Evolutionary conservation across 1,140 invertebrate species (phyloP).

Genomic region (Drosophila gunungcola): DNA sequence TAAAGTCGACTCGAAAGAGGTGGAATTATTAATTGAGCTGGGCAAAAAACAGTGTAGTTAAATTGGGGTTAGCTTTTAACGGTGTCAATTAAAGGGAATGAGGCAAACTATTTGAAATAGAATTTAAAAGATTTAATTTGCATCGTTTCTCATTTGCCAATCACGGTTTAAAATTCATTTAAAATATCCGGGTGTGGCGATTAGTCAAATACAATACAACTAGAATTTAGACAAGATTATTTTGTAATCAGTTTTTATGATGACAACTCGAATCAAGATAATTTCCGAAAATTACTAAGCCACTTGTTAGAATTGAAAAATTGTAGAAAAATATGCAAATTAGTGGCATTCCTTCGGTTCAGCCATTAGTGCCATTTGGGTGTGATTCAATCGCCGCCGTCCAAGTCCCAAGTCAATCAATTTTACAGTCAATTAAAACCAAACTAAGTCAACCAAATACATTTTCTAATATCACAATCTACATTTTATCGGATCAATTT

Average conservation of each 20-base stretch:
- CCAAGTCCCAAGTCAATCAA: conserved; percentile 41
- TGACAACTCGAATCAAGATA: conserved; percentile 29
- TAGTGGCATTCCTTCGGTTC: conserved; percentile 11
- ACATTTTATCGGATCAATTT: conserved; percentile 41
- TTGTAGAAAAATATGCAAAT: conserved; percentile 55
- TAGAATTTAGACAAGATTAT: conserved; percentile 10
- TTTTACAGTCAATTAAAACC: conserved; percentile 65
- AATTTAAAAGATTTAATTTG: too few relatives aligned
- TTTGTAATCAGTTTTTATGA: conserved; percentile 40
- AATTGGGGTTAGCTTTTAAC: not conserved
- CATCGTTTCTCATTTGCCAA: not conserved
- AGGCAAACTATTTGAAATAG: not conserved
- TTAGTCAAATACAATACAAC: conserved; percentile 23
- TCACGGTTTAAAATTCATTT: conserved; percentile 11
- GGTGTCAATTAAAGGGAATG: not conserved
- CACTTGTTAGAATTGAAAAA: conserved; percentile 6
- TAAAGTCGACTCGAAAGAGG: not conserved
- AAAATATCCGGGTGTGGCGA: conserved; percentile 9
- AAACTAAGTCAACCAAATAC: conserved; percentile 44
- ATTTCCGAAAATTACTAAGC: conserved; percentile 39
- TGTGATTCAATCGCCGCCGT: conserved; percentile 27
- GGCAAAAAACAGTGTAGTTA: not conserved
- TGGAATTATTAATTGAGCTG: conserved; percentile 2
- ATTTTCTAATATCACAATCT: conserved; percentile 46
- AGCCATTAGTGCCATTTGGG: conserved; percentile 17